Evolutionary conservation across 1,140 invertebrate genomes (phyloP), one percentile per base, ranked within the genome.

Genomic region (Gryllus bimaculatus): DNA sequence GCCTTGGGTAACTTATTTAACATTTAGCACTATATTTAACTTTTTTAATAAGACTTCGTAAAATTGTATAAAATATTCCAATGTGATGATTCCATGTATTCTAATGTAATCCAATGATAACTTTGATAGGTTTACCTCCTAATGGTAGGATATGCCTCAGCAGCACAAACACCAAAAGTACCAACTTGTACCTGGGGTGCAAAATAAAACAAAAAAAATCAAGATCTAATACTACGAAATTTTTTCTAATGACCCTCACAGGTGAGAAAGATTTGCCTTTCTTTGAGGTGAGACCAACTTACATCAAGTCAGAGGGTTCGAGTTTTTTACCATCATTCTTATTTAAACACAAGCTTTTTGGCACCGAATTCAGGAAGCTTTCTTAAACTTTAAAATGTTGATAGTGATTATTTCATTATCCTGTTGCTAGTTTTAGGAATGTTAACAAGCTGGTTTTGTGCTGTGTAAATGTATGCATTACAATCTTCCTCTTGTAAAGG

Each of bases 1-100:
- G 79, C 81, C 81, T 81, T 80, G 81, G 81, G 81, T 81, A 81
- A 81, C 81, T 81, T 81, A 81, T 81, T 81, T 81, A 80, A 81
- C 79, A 81, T 78, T 80, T 81, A 81, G 81, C 81, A 81, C 81
- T 81, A 77, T 80, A 80, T 80, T 80, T 81, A 81, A 81, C 81
- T 80, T 81, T 81, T 81, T 80, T 81, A 81, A 81, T 81, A 81
- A 81, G 78, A 81, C 79, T 81, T 80, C 79, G 78, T 81, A 80
- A 81, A 80, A 79, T 80, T 81, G 79, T 81, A 81, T 81, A 80
- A 80, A 78, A 78, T 80, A 81, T 81, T 81, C 81, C 81, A 81
- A 79, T 81, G 81, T 81, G 81, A 81, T 81, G 79, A 80, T 81
- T 80, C 79, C 79, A 75, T 79, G 75, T 79, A 79, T 79, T 79